Conservation (phyloP, 2,888 invertebrate species). For the Pachymerium ferrugineum region DNA sequence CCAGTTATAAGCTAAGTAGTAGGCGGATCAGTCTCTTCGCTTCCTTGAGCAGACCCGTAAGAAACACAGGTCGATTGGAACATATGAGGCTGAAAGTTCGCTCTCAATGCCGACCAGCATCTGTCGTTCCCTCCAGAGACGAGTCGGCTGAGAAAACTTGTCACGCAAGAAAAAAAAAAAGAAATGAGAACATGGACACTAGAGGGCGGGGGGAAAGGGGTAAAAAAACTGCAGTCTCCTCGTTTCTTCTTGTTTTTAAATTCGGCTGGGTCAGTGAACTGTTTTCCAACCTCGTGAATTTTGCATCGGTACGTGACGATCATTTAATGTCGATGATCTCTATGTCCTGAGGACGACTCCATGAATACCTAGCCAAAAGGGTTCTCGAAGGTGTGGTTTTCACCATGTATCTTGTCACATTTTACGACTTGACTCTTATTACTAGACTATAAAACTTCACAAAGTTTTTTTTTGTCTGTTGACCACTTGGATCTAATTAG, state of each 20-base stretch:
- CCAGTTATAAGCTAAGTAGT: too few relatives aligned
- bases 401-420: conserved; percentile 8
- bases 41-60: neutral
- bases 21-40: neutral
- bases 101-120: neutral
- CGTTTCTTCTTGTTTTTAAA: neutral
- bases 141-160: too few relatives aligned
- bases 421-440: neutral
- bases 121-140: too few relatives aligned
- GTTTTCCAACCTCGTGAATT: conserved; percentile 13
- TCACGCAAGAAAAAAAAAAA: neutral
- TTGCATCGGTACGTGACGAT: conserved; percentile 3
- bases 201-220: too few relatives aligned
- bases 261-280: conserved; percentile 7
- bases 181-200: too few relatives aligned
- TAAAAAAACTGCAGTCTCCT: too few relatives aligned
- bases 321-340: conserved; percentile 17
- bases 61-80: conserved; percentile 6
- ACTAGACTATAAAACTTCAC: neutral
- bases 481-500: too few relatives aligned
- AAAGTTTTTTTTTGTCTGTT: neutral
- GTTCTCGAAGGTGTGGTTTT: neutral
- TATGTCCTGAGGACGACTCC: neutral
- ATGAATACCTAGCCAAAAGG: neutral
- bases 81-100: conserved; percentile 12